These are phyloP conservation scores for Crepidodera aurea DNA, from an alignment of 2,888 invertebrate genomes.

Conservation along the genomic window DNA sequence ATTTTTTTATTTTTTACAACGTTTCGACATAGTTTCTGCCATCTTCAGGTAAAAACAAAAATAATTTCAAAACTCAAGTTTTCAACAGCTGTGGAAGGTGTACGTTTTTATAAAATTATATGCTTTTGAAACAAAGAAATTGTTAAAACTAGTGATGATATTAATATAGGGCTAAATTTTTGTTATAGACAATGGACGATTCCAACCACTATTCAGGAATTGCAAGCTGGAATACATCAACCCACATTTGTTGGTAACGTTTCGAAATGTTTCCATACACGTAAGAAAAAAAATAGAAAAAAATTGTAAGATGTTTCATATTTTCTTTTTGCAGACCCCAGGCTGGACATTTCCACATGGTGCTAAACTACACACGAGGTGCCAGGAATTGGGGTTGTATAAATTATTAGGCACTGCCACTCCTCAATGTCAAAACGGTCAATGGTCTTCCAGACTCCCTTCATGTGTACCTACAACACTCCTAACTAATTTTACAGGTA, in stretches of 20 bases:
- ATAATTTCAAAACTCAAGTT: too few relatives aligned
- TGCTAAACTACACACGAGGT: constrained; percentile 77
- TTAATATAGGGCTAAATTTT: too few relatives aligned
- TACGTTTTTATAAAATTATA: too few relatives aligned
- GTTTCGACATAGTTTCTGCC: too few relatives aligned
- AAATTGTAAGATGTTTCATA: background rate
- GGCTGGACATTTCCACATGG: constrained; percentile 80
- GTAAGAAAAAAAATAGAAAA: constrained; percentile 64
- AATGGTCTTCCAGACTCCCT: constrained; percentile 80
- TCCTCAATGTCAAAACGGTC: constrained; percentile 82
- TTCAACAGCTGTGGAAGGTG: too few relatives aligned
- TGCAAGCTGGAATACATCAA: constrained; percentile 76
- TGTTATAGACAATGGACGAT: constrained; percentile 73
- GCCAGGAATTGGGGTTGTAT: constrained; percentile 83
- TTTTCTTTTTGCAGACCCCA: constrained; percentile 61
- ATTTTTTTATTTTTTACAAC: too few relatives aligned
- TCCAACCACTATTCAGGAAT: constrained; percentile 79
- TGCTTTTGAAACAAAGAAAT: too few relatives aligned
- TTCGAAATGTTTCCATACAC: constrained; percentile 75
- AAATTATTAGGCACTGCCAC: constrained; percentile 82
- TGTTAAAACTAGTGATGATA: too few relatives aligned
- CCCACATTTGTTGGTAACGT: constrained; percentile 74
- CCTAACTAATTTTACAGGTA: constrained; percentile 86
- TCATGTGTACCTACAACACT: constrained; percentile 87
- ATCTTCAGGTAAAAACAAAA: too few relatives aligned